Evolutionary conservation across 2,888 invertebrate genomes (phyloP).

Genomic region (Cryptocheilus praepositus): DNA sequence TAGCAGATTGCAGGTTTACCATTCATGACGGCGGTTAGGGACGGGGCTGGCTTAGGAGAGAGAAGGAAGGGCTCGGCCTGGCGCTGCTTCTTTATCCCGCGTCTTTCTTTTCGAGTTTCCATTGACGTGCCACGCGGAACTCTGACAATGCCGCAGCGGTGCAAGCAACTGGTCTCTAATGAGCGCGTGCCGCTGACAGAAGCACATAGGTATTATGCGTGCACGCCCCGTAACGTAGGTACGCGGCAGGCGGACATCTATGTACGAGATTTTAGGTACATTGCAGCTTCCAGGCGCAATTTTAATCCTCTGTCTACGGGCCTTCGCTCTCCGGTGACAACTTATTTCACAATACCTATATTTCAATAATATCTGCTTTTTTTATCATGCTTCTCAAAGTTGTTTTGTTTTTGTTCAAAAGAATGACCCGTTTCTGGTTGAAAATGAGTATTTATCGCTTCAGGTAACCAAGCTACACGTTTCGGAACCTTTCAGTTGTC

Average conservation of each 20-base stretch:
- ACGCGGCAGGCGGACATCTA: slow-evolving; percentile 11
- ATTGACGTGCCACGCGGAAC: slow-evolving; percentile 38
- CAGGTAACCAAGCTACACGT: too few species aligned
- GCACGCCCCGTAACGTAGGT: slow-evolving; percentile 22
- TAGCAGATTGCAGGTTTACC: slow-evolving; percentile 60
- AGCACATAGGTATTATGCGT: slow-evolving; percentile 47
- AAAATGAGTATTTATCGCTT: too few species aligned
- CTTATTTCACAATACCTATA: too few species aligned
- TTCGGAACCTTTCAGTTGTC: too few species aligned
- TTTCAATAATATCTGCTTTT: too few species aligned
- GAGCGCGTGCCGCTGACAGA: slow-evolving; percentile 74
- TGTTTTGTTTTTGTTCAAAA: too few species aligned
- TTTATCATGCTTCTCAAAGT: too few species aligned
- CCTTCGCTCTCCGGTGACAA: too few species aligned
- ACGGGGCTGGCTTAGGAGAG: background rate
- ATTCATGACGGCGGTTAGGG: slow-evolving; percentile 51
- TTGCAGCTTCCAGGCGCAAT: background rate
- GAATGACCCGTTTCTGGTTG: too few species aligned
- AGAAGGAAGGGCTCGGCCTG: slow-evolving; percentile 17
- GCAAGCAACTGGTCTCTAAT: slow-evolving; percentile 61
- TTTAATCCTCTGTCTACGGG: too few species aligned
- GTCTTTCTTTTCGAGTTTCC: slow-evolving; percentile 48
- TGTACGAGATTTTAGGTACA: slow-evolving; percentile 9
- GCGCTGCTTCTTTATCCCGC: slow-evolving; percentile 46
- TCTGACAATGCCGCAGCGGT: slow-evolving; percentile 49